These are phyloP conservation scores for Triplophysa siluroides DNA, from an alignment of 2,113 vertebrate species.

Conservation along the genomic window DNA sequence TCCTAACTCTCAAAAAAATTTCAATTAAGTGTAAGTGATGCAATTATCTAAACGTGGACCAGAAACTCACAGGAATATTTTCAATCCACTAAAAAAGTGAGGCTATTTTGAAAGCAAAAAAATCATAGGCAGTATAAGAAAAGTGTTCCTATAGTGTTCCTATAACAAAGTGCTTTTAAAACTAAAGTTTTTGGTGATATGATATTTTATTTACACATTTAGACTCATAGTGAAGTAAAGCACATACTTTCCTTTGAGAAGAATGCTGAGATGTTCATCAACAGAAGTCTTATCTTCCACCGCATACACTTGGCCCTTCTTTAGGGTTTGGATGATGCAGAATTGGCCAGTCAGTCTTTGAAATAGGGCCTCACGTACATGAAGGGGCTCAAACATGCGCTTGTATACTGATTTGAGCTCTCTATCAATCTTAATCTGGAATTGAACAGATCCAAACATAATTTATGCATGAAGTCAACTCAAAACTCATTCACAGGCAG, in stretches of 20 bases:
- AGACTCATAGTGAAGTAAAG: not conserved
- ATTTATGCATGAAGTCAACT: not conserved
- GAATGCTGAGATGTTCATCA: slow-evolving; percentile 93
- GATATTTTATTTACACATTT: not conserved
- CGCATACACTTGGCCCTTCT: slow-evolving; percentile 90
- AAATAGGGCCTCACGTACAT: slow-evolving; percentile 89
- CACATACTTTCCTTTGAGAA: slow-evolving; percentile 95
- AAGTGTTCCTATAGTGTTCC: too few relatives aligned
- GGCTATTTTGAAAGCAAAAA: too few relatives aligned
- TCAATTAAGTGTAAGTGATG: too few relatives aligned
- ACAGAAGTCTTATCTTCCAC: slow-evolving; percentile 96
- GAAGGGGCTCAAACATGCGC: slow-evolving; percentile 93
- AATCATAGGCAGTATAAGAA: too few relatives aligned
- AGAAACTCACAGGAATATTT: too few relatives aligned
- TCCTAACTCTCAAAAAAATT: too few relatives aligned
- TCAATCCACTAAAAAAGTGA: too few relatives aligned
- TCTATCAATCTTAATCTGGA: slow-evolving; percentile 93
- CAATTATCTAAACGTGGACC: too few relatives aligned
- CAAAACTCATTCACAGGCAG: not conserved
- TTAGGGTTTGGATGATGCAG: slow-evolving; percentile 90
- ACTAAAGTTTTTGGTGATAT: too few relatives aligned
- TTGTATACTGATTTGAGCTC: slow-evolving; percentile 89
- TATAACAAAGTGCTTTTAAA: too few relatives aligned
- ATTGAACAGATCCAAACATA: slow-evolving; percentile 25
- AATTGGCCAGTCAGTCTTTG: slow-evolving; percentile 94